Percentiles rank a stretch among this genome's conserved stretches.
Conservation (phyloP, 2,113 vertebrate species). For the Penelope pileata region DNA sequence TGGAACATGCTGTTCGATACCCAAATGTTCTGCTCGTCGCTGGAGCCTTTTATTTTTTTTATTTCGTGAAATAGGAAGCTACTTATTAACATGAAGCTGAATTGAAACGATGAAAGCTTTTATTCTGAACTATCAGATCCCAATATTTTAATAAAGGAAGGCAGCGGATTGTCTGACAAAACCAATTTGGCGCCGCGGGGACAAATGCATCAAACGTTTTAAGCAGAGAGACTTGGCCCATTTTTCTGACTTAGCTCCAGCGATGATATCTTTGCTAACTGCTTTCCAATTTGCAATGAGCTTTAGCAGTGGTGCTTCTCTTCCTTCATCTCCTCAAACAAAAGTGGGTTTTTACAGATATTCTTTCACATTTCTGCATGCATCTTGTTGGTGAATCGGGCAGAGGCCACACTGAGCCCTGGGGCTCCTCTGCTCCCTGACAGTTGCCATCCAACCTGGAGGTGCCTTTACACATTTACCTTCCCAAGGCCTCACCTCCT, state of each 20-base stretch:
- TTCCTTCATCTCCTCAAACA: neutral
- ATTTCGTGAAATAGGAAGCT: neutral
- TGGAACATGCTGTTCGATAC: neutral
- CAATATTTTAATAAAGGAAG: neutral
- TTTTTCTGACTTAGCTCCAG: neutral
- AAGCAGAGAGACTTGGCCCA: neutral
- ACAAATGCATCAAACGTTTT: neutral
- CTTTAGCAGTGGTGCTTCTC: neutral
- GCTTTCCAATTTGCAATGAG: neutral
- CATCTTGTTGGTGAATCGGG: neutral
- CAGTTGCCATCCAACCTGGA: neutral
- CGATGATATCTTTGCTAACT: neutral
- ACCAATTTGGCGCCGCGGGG: neutral
- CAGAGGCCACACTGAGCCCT: neutral
- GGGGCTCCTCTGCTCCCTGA: neutral
- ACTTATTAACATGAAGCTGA: neutral
- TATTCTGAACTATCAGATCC: neutral
- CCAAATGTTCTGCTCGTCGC: neutral
- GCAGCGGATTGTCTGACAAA: neutral
- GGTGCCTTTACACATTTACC: neutral
- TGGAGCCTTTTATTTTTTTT: neutral
- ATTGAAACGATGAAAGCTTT: neutral
- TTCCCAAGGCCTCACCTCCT: neutral
- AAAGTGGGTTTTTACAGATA: neutral
- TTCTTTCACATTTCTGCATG: neutral